These are phyloP conservation scores for Drosophila aff. DNA, from an alignment of 1,140 invertebrate species.

Conservation along the genomic window DNA sequence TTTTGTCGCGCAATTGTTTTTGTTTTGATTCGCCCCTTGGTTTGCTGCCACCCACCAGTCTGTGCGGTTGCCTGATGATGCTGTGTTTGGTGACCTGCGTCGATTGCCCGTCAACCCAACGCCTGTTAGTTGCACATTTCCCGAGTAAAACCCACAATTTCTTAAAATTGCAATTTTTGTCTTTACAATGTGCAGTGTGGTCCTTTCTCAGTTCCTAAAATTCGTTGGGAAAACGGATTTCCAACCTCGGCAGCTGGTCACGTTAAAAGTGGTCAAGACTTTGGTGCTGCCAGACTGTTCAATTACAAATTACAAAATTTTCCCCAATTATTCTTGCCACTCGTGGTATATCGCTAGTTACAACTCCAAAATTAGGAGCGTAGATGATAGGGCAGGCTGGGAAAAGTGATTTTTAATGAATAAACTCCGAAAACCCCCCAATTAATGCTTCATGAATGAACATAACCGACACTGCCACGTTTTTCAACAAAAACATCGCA, in stretches of 20 bases:
- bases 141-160: neutral
- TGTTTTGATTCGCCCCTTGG: constrained; percentile 64
- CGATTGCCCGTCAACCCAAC: neutral
- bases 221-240: neutral
- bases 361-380: neutral
- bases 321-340: neutral
- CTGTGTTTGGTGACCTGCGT: constrained; percentile 22
- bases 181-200: constrained; percentile 29
- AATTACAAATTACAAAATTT: neutral
- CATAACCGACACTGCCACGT: neutral
- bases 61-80: constrained; percentile 22
- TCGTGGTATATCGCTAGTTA: neutral
- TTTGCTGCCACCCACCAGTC: constrained; percentile 52
- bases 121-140: constrained; percentile 17
- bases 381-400: neutral
- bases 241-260: neutral
- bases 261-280: neutral
- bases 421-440: neutral
- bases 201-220: constrained; percentile 1
- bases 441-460: neutral
- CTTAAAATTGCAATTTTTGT: constrained; percentile 18
- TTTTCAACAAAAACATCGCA: neutral
- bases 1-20: constrained; percentile 79
- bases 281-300: neutral
- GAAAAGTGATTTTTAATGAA: neutral